phyloP scores from a whole-genome alignment of 2,888 invertebrate species.

The Harmothoe impar region DNA sequence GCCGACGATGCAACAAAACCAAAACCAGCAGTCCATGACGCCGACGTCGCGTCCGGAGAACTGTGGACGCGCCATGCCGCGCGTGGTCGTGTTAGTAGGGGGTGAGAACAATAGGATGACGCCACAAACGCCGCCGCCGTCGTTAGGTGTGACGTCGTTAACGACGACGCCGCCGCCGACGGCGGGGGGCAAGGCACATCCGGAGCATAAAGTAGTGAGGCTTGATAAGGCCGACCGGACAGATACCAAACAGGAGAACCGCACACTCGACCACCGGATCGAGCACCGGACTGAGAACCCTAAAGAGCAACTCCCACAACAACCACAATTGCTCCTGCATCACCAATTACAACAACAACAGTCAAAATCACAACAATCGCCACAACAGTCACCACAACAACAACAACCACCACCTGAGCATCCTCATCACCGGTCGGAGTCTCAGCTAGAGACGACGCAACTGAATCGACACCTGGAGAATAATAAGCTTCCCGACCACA shows the following conservation, averaged over 20 bases:
- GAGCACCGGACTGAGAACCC: conserved; percentile 53
- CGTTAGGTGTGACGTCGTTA: not conserved
- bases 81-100: not conserved
- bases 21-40: not conserved
- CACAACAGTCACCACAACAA: not conserved
- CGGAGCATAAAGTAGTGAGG: not conserved
- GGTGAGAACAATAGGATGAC: conserved; percentile 3
- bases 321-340: not conserved
- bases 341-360: conserved; percentile 40
- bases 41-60: conserved; percentile 9
- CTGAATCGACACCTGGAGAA: not conserved
- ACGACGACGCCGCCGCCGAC: not conserved
- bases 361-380: not conserved
- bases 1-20: not conserved
- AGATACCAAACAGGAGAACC: conserved; percentile 55
- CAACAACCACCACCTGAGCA: conserved; percentile 8
- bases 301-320: conserved; percentile 27
- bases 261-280: conserved; percentile 55
- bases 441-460: not conserved
- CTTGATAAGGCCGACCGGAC: conserved; percentile 22
- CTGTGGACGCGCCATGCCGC: not conserved
- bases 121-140: not conserved
- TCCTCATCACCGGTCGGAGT: not conserved
- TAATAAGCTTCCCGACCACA: conserved; percentile 39
- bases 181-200: not conserved